A percentile compares a stretch with the other conserved stretches of the same genome.
These are phyloP conservation scores for Lasioglossum pauxillum DNA, from an alignment of 2,888 invertebrate genomes.

Conservation along the genomic window DNA sequence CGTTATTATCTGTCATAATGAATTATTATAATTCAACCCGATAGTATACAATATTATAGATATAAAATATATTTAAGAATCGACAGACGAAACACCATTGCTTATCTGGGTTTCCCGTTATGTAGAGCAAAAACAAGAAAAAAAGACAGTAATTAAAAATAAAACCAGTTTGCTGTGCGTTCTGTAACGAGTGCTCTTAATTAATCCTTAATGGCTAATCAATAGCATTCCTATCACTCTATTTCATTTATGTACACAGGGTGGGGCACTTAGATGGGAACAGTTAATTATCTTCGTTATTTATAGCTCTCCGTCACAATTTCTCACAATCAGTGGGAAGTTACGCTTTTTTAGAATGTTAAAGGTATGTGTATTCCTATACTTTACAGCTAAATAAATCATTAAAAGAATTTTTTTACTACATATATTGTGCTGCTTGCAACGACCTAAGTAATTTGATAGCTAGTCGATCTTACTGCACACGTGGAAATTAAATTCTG, in stretches of 20 bases:
- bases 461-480: neutral
- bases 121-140: neutral
- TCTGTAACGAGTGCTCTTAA: neutral
- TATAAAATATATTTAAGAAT: neutral
- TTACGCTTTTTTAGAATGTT: neutral
- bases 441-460: neutral
- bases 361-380: neutral
- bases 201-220: constrained; percentile 9
- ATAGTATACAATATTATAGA: neutral
- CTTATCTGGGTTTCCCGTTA: neutral
- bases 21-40: neutral
- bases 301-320: neutral
- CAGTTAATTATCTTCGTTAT: neutral
- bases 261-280: constrained; percentile 3
- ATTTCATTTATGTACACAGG: constrained; percentile 1
- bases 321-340: neutral
- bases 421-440: neutral
- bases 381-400: neutral
- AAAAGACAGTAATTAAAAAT: neutral
- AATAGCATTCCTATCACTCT: neutral
- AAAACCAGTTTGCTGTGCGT: neutral
- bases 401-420: neutral
- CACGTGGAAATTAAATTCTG: neutral
- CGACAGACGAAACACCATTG: neutral
- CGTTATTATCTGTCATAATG: neutral